Base-by-base conservation (phyloP, 2,888 invertebrate genomes). In the Priocnemis perturbator region DNA sequence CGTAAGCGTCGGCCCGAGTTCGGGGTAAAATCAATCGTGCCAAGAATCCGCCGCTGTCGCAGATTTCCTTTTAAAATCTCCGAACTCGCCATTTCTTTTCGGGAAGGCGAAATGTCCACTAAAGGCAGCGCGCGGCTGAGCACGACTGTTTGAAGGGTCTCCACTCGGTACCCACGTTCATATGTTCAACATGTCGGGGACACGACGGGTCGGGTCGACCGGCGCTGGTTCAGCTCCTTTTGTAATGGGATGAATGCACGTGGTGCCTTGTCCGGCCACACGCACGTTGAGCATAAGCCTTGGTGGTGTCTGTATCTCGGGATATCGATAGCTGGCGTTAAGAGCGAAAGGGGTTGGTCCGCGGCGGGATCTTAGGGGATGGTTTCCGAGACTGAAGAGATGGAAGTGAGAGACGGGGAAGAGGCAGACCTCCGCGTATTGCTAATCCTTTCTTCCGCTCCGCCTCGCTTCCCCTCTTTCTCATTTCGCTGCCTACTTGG, bases 191-290 rank as follows among this genome's bases (percentile, higher is more conserved):
- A 76, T 78, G 81, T 74, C 76, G 80, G 72, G 76, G 80, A 82
- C 80, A 76, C 78, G 81, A 78, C 78, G 74, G 81, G 76, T 76
- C 75, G 83, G 80, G 71, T 79, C 76, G 76, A 73, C 77, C 80
- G 75, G 74, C 78, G 85, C 85, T 85, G 82, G 81, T 84, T 85
- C 85, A 85, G 85, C 85, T 85, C 76, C 83, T 85, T 85, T 82
- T 78, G 84, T 85, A 85, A 85, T 85, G 81, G 84, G 83, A 82
- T 73, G 82, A 83, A 83, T 81, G 84, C 85, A 85, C 83, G 83
- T 82, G 85, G 84, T 84, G 84, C 85, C 83, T 81, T 82, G 79
- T 83, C 81, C 85, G 78, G 78, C 71, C 73, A 85, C 85, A 85
- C 82, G 81, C 85, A 85, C 85, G 83, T 85, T 85, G 85, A 71